Percentiles rank a stretch among this genome's conserved stretches.
Evolutionary conservation across 2,113 vertebrate species (phyloP).

Genomic region (Daphoenositta chrysoptera): DNA sequence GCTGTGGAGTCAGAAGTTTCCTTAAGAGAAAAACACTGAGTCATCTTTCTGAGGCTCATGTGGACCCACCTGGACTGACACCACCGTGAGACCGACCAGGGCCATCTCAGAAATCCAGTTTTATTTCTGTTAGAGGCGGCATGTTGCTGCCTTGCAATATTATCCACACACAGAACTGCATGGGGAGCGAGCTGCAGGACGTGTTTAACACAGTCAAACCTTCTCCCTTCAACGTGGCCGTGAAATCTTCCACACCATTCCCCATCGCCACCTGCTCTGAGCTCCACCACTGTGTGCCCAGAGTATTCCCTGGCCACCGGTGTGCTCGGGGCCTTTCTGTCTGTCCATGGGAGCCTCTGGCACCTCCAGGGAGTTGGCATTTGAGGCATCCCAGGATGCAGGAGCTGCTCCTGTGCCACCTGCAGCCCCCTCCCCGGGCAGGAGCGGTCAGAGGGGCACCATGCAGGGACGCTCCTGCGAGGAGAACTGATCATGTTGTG

Average conservation of each 20-base stretch:
- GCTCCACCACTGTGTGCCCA: background rate
- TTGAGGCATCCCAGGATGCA: background rate
- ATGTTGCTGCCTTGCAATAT: background rate
- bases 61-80: background rate
- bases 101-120: background rate
- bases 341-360: background rate
- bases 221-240: fast-evolving
- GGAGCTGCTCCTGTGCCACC: background rate
- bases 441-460: background rate
- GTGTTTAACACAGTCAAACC: background rate
- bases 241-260: background rate
- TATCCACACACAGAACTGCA: background rate
- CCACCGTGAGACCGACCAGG: fast-evolving
- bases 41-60: background rate
- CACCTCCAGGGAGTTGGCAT: background rate
- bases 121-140: background rate
- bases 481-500: background rate
- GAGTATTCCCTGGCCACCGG: background rate
- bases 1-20: background rate
- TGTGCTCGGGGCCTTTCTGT: background rate
- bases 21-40: background rate
- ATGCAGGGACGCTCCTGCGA: background rate
- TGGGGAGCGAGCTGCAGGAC: background rate
- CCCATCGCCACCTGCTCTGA: background rate
- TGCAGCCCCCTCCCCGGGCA: background rate